Percentiles rank a stretch among this genome's conserved stretches.
Evolutionary conservation across 2,113 vertebrate species (phyloP).

Genomic region (Recurvirostra avosetta): DNA sequence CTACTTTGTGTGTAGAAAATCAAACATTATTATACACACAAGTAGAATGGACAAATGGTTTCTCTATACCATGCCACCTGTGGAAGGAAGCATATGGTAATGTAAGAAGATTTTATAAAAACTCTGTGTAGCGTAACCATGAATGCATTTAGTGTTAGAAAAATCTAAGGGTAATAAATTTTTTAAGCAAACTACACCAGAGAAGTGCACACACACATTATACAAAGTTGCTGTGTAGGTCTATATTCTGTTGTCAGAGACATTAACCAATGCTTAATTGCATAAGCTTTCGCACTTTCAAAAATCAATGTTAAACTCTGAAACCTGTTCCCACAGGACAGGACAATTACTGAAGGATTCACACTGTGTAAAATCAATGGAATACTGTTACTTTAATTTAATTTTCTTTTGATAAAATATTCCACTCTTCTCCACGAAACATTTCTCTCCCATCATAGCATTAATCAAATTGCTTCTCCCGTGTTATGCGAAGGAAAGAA

Average conservation of each 20-base stretch:
- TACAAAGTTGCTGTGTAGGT: neutral
- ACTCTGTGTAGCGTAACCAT: neutral
- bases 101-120: neutral
- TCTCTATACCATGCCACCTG: neutral
- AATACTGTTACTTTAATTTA: neutral
- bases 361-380: neutral
- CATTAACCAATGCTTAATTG: neutral
- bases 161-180: neutral
- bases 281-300: neutral
- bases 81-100: neutral
- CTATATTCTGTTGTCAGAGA: neutral
- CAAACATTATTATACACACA: neutral
- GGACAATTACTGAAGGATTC: neutral
- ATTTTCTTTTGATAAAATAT: slow-evolving; percentile 9
- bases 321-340: neutral
- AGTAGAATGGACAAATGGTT: neutral
- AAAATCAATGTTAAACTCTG: neutral
- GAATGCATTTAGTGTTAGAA: slow-evolving; percentile 22
- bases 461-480: slow-evolving; percentile 7
- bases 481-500: slow-evolving; percentile 14
- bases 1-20: neutral
- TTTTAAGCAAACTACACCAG: neutral
- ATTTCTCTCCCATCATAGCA: neutral
- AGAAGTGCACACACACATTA: neutral
- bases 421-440: neutral